A percentile compares a stretch with the other conserved stretches of the same genome.
Conservation (phyloP, 2,888 invertebrate genomes). For the Anorthoa munda region DNA sequence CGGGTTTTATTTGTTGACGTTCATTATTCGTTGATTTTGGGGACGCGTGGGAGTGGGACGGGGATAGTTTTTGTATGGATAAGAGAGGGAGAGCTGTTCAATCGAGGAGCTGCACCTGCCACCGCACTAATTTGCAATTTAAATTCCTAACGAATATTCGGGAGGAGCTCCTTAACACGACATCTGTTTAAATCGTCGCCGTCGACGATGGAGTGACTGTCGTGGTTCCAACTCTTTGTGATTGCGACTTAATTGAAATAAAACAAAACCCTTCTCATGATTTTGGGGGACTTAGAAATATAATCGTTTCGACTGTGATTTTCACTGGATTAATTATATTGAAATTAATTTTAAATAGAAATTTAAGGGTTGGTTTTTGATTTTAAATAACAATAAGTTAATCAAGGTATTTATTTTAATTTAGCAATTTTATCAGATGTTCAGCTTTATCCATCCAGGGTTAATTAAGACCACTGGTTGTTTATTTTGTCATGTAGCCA, state of each 20-base stretch:
- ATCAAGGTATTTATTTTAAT: neutral
- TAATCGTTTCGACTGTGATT: conserved; percentile 70
- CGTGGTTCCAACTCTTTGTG: conserved; percentile 86
- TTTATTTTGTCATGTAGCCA: too few species aligned
- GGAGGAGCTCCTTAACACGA: conserved; percentile 91
- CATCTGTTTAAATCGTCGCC: conserved; percentile 91
- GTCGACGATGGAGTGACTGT: conserved; percentile 89
- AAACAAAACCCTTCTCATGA: conserved; percentile 86
- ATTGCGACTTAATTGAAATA: conserved; percentile 89
- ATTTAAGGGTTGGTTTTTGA: conserved; percentile 6
- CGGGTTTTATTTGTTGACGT: conserved; percentile 91
- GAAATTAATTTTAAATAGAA: conserved; percentile 38
- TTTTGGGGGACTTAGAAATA: conserved; percentile 74
- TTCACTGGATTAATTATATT: conserved; percentile 62
- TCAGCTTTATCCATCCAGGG: too few species aligned
- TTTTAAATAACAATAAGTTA: conserved; percentile 18
- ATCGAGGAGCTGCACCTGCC: conserved; percentile 89
- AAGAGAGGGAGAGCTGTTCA: conserved; percentile 81
- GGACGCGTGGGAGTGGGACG: conserved; percentile 77
- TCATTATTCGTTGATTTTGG: conserved; percentile 89
- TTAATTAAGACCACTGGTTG: too few species aligned
- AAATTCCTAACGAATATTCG: conserved; percentile 90
- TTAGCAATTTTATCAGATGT: neutral
- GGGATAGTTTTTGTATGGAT: conserved; percentile 72
- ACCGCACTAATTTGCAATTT: conserved; percentile 90